These are phyloP conservation scores for Sebastes oblongus DNA, from an alignment of 2,797 vertebrate species.

Conservation along the genomic window DNA sequence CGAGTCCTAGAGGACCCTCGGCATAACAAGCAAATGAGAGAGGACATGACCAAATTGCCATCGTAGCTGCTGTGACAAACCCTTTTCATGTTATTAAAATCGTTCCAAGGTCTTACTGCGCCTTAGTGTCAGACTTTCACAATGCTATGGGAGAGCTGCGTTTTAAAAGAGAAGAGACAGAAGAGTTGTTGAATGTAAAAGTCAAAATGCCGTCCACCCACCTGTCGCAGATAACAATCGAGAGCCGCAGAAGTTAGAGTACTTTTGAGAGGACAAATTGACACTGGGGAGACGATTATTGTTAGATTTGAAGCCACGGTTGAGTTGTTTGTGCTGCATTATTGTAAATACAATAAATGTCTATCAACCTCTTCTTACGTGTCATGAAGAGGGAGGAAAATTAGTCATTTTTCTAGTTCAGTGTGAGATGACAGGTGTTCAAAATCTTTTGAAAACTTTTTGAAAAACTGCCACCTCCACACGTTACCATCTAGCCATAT, in stretches of 20 bases:
- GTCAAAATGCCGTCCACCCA: constrained; percentile 12
- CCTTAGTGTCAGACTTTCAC: background rate
- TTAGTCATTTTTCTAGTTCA: background rate
- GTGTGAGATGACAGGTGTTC: background rate
- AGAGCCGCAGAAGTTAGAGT: background rate
- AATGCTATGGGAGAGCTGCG: background rate
- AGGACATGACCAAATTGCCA: background rate
- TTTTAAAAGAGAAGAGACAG: background rate
- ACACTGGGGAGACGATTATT: constrained; percentile 47
- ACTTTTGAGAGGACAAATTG: background rate
- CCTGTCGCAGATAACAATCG: background rate
- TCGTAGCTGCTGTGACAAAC: constrained; percentile 24
- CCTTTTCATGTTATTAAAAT: background rate
- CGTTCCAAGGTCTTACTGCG: background rate
- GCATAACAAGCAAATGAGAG: background rate
- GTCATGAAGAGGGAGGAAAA: background rate
- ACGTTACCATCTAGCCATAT: background rate
- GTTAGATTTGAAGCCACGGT: constrained; percentile 45
- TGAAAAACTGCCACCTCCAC: constrained; percentile 9
- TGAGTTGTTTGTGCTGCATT: constrained; percentile 43
- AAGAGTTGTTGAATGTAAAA: constrained; percentile 28
- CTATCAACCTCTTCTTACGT: constrained; percentile 25
- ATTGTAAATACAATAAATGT: constrained; percentile 59
- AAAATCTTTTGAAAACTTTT: background rate
- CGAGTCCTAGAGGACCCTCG: constrained; percentile 7